phyloP scores from a whole-genome alignment of 2,888 invertebrate genomes.

The Cantharis nigra region DNA sequence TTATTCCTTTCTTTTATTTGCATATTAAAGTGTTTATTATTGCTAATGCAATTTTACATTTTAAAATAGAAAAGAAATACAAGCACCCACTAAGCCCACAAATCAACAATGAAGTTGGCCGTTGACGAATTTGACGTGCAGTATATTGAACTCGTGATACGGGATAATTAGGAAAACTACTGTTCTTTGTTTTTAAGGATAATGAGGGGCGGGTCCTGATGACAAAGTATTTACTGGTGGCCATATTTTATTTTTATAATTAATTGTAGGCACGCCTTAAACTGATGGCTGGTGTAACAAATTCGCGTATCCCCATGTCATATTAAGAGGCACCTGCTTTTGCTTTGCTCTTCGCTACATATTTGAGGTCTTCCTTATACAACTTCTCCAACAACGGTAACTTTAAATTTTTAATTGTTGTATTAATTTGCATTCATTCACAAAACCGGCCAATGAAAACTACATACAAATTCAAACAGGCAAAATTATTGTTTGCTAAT shows the following conservation, averaged over 20 bases:
- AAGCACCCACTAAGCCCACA: background rate
- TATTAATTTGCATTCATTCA: background rate
- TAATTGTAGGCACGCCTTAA: conserved; percentile 39
- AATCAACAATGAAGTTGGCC: background rate
- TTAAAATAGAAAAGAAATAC: background rate
- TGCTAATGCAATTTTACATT: background rate
- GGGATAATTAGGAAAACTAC: conserved; percentile 31
- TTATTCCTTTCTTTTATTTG: background rate
- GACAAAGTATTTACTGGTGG: conserved; percentile 35
- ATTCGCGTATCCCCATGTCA: conserved; percentile 15
- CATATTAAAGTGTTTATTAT: background rate
- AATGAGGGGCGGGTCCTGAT: conserved; percentile 30
- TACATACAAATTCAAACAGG: background rate
- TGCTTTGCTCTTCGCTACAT: background rate
- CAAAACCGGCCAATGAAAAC: background rate
- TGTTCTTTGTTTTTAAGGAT: conserved; percentile 35
- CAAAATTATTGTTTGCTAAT: background rate
- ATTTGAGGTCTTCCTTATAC: background rate
- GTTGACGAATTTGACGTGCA: conserved; percentile 12
- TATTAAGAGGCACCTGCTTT: background rate
- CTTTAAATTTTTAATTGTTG: background rate
- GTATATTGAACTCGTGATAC: conserved; percentile 7
- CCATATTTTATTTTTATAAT: conserved; percentile 43
- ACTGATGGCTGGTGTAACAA: conserved; percentile 27
- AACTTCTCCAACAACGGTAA: background rate